Base-by-base conservation (phyloP, 2,113 vertebrate genomes). In the Tylochromis polylepis region DNA sequence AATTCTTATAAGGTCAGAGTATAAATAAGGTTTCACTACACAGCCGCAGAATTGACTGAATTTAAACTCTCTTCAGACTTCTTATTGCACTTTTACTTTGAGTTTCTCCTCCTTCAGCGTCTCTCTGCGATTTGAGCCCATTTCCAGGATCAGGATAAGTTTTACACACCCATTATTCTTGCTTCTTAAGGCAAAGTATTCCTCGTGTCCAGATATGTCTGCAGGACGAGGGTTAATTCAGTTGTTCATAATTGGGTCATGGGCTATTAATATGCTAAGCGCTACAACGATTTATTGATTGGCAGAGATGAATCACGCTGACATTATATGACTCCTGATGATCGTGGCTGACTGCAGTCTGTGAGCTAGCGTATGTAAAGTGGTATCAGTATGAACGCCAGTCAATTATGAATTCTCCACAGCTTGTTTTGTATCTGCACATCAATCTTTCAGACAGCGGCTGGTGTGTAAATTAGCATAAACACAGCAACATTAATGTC, bases 341-440 rank as follows among this genome's bases (percentile, higher is more conserved):
- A 87, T 82, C 58, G 27, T 6, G 5, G 79, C 60, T 85, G 79
- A 59, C 41, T 43, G 5, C 59, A 67, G 67, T 16, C 46, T 78
- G 62, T 84, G 79, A 58, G 85, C 85, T 10, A 29, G 14, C 43
- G 57, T 43, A 65, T 80, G 53, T 85, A 60, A 83, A 70, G 41
- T 80, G 11, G 12, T 51, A 65, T 77, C n/a, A 72, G 38, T 72
- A 62, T 53, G 70, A 86, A 62, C 86, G 55, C 27, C 5, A 3
- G 24, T 70, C 9, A 24, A 15, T 89, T 65, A 11, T 85, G 16
- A 83, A 36, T 70, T 79, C 31, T 88, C 58, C 83, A 72, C 80
- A 81, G 53, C 20, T 58, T 53, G 46, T 57, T 80, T 80, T 43
- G 11, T 6, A 41, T 57, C 29, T 36, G 57, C 38, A 11, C 53